Percentiles rank a stretch among this genome's conserved stretches.
These are phyloP conservation scores for Calephelis nemesis DNA, from an alignment of 1,140 invertebrate genomes.

Conservation along the genomic window DNA sequence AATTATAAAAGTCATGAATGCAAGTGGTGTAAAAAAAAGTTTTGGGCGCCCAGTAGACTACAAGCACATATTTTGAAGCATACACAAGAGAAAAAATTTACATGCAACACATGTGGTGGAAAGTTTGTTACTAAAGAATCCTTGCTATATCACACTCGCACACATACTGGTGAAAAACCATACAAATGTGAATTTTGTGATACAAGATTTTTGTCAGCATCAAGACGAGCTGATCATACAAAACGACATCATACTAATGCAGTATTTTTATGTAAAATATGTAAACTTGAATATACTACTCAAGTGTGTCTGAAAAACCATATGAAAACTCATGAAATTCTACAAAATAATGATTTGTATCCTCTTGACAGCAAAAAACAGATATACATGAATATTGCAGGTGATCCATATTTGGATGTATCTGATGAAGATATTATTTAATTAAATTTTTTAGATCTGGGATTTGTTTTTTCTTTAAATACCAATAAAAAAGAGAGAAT, in stretches of 20 bases:
- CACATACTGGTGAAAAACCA: slow-evolving; percentile 74
- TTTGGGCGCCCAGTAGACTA: slow-evolving; percentile 56
- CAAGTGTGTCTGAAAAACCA: slow-evolving; percentile 46
- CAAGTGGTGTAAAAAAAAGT: slow-evolving; percentile 65
- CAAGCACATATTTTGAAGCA: slow-evolving; percentile 73
- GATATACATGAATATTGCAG: slow-evolving; percentile 21
- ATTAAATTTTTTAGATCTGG: not conserved
- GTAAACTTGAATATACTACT: slow-evolving; percentile 48
- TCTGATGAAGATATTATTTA: slow-evolving; percentile 38
- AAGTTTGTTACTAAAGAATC: slow-evolving; percentile 69
- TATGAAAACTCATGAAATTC: slow-evolving; percentile 44
- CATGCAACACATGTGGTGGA: slow-evolving; percentile 59
- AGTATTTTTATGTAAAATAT: slow-evolving; percentile 47
- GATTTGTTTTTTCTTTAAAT: too few species aligned
- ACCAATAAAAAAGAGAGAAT: too few species aligned
- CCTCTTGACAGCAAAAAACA: not conserved
- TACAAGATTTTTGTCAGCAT: slow-evolving; percentile 53
- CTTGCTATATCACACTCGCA: slow-evolving; percentile 66
- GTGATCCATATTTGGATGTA: slow-evolving; percentile 42
- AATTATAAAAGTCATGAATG: slow-evolving; percentile 62
- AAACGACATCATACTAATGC: slow-evolving; percentile 49
- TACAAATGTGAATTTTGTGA: slow-evolving; percentile 65
- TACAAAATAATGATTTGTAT: slow-evolving; percentile 9
- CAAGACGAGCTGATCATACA: slow-evolving; percentile 55
- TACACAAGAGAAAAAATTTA: slow-evolving; percentile 68